Conservation (phyloP, 2,888 invertebrate species). For the Anticlea derivata region DNA sequence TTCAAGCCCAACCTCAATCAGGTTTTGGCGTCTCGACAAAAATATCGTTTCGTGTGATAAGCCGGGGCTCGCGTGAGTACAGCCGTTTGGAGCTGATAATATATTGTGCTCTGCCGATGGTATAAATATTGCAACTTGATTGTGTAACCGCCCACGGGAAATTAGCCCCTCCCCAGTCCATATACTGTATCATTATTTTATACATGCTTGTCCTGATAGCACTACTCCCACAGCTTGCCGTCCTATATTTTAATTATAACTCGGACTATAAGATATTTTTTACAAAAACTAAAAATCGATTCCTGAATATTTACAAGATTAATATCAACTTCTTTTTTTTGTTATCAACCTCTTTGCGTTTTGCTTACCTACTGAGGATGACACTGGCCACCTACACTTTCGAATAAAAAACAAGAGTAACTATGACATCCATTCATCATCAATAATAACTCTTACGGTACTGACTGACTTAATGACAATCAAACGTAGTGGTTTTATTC, state of each 20-base stretch:
- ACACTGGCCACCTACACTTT: no score
- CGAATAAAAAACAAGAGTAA: no score
- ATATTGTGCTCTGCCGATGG: slow-evolving; percentile 43
- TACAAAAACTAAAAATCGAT: no score
- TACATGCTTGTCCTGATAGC: slow-evolving; percentile 22
- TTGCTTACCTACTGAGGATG: no score
- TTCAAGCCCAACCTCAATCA: slow-evolving; percentile 29
- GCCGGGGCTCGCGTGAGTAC: slow-evolving; percentile 49
- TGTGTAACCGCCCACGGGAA: slow-evolving; percentile 56
- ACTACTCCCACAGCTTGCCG: slow-evolving; percentile 9
- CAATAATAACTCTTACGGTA: no score
- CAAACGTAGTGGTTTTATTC: no score
- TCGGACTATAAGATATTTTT: no score
- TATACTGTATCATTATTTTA: slow-evolving; percentile 42
- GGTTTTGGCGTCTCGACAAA: slow-evolving; percentile 31
- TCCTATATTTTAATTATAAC: slow-evolving; percentile 16
- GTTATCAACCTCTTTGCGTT: no score
- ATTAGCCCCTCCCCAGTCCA: slow-evolving; percentile 48
- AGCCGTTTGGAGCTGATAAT: slow-evolving; percentile 38
- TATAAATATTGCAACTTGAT: slow-evolving; percentile 58
- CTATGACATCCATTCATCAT: no score
- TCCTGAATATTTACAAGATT: no score
- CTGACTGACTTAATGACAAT: no score
- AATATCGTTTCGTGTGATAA: slow-evolving; percentile 49
- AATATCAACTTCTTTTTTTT: no score